These are phyloP conservation scores for Chiloscyllium punctatum DNA, from an alignment of 2,797 vertebrate species.

Conservation along the genomic window DNA sequence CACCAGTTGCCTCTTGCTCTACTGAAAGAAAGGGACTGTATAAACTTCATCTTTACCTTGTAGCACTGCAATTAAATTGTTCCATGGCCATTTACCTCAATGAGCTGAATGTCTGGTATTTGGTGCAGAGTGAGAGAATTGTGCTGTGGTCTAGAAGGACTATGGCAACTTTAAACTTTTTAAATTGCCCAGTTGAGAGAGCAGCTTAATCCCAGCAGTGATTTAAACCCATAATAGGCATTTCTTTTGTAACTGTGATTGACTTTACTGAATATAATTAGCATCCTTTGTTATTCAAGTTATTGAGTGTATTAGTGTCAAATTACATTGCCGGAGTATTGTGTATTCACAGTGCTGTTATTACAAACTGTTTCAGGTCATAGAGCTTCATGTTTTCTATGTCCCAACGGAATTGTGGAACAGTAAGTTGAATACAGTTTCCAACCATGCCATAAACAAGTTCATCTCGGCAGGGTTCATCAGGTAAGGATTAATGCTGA, in stretches of 20 bases:
- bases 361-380: slow-evolving; percentile 57
- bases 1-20: no score
- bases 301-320: slow-evolving; percentile 43
- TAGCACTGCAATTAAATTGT: neutral
- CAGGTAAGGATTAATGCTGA: slow-evolving; percentile 59
- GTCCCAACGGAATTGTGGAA: slow-evolving; percentile 85
- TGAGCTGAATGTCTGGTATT: no score
- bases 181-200: neutral
- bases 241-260: slow-evolving; percentile 43
- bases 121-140: no score
- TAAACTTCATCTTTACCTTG: neutral
- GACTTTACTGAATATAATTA: neutral
- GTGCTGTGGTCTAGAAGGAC: no score
- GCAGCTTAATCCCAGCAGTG: neutral
- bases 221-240: neutral
- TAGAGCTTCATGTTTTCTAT: slow-evolving; percentile 84
- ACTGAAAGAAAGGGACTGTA: no score
- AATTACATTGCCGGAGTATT: neutral
- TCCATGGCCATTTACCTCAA: no score
- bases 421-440: slow-evolving; percentile 76
- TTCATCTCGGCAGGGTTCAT: slow-evolving; percentile 87
- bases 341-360: neutral
- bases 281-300: neutral
- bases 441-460: slow-evolving; percentile 66
- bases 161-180: no score